These are phyloP conservation scores for Choristoneura fumiferana DNA, from an alignment of 1,140 invertebrate species.

Conservation along the genomic window DNA sequence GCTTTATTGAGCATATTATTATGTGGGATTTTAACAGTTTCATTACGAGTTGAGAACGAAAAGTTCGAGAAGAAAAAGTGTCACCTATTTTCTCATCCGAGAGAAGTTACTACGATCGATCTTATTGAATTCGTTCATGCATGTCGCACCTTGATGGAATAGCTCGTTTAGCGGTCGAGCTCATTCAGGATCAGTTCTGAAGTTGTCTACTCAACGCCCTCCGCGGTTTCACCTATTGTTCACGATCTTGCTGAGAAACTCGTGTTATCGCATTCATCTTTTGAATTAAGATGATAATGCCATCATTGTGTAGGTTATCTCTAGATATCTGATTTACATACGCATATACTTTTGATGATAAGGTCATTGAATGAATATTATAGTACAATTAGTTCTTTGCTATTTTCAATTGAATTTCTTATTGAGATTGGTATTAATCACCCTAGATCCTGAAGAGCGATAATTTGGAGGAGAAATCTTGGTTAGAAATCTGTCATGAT, in stretches of 20 bases:
- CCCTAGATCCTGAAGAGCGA: background rate
- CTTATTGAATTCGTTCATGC: conserved; percentile 64
- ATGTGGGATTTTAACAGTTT: background rate
- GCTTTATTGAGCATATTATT: background rate
- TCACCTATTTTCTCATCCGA: conserved; percentile 44
- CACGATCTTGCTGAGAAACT: conserved; percentile 39
- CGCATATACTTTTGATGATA: background rate
- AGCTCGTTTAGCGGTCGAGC: conserved; percentile 31
- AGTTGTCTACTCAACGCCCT: conserved; percentile 28
- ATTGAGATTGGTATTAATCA: background rate
- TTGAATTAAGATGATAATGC: conserved; percentile 28
- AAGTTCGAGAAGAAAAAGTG: conserved; percentile 38
- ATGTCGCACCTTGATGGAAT: conserved; percentile 53
- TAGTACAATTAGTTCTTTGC: background rate
- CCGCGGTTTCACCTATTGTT: conserved; percentile 65
- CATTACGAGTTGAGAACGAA: conserved; percentile 6
- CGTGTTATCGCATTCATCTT: conserved; percentile 29
- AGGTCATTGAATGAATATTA: conserved; percentile 1
- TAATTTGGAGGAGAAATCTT: background rate
- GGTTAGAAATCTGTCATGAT: background rate
- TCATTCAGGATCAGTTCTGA: conserved; percentile 43
- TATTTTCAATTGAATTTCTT: conserved; percentile 6
- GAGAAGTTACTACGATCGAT: conserved; percentile 61
- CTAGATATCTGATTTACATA: conserved; percentile 6
- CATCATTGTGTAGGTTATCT: conserved; percentile 43